These are phyloP conservation scores for Lasaia peninsularis DNA, from an alignment of 1,140 invertebrate genomes.

Conservation along the genomic window DNA sequence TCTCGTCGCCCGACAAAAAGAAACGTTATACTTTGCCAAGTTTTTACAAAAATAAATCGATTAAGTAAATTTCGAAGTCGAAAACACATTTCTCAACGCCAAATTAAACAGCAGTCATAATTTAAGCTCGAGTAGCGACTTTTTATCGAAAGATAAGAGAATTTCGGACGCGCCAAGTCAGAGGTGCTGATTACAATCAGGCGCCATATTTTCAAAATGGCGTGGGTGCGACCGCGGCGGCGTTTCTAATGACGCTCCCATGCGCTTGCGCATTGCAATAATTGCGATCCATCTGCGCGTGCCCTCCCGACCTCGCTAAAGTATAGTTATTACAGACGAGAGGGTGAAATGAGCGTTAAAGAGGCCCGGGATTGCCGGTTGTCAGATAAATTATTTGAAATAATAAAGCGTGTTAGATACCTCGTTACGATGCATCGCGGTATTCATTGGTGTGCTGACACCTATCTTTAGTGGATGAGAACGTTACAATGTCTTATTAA, in stretches of 20 bases:
- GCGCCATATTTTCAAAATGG: constrained; percentile 49
- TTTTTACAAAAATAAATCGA: constrained; percentile 11
- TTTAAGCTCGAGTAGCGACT: constrained; percentile 13
- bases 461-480: neutral
- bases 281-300: constrained; percentile 56
- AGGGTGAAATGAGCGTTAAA: constrained; percentile 65
- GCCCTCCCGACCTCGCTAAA: constrained; percentile 61
- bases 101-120: constrained; percentile 16
- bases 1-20: neutral
- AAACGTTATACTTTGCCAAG: constrained; percentile 5
- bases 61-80: constrained; percentile 6
- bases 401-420: constrained; percentile 53
- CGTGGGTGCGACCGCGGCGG: constrained; percentile 49
- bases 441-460: constrained; percentile 4
- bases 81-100: constrained; percentile 11
- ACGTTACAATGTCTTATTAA: no score
- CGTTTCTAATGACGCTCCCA: constrained; percentile 61
- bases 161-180: constrained; percentile 51
- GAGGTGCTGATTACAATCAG: constrained; percentile 62
- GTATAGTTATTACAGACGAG: constrained; percentile 66
- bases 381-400: constrained; percentile 41
- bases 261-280: constrained; percentile 52
- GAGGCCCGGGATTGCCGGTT: constrained; percentile 44
- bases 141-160: constrained; percentile 14
- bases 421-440: constrained; percentile 41